A percentile compares a stretch with the other conserved stretches of the same genome.
Conservation (phyloP, 2,888 invertebrate genomes). For the Chromoteleia sp. region DNA sequence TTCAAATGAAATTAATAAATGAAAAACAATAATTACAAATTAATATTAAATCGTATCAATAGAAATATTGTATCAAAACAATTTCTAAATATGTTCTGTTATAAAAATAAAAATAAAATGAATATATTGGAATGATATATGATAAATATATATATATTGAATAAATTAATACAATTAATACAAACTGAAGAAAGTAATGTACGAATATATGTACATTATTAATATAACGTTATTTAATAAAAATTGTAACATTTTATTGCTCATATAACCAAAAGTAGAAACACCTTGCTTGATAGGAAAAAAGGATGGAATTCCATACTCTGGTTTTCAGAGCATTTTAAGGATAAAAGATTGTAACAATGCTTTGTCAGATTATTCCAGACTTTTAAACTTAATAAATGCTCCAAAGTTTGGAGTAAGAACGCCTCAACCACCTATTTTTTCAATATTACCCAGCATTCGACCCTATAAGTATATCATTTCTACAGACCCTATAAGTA, state of each 20-base stretch:
- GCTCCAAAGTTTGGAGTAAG: constrained; percentile 43
- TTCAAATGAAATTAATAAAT: neutral
- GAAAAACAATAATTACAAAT: too few species aligned
- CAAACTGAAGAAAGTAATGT: too few species aligned
- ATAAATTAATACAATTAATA: too few species aligned
- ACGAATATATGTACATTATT: too few species aligned
- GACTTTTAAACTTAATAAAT: constrained; percentile 44
- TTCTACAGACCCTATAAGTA: constrained; percentile 32
- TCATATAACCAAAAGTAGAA: neutral
- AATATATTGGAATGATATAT: too few species aligned
- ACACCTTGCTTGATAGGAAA: constrained; percentile 29
- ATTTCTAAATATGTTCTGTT: too few species aligned
- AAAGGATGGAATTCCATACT: constrained; percentile 39
- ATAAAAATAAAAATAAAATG: too few species aligned
- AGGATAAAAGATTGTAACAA: constrained; percentile 55
- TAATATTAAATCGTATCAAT: neutral
- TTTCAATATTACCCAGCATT: constrained; percentile 30
- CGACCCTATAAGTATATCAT: constrained; percentile 23
- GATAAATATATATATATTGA: too few species aligned
- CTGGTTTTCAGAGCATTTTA: constrained; percentile 51
- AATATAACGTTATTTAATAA: neutral
- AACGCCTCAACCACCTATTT: constrained; percentile 31
- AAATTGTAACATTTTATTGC: too few species aligned
- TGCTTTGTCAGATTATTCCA: constrained; percentile 42
- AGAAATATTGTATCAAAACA: too few species aligned